Evolutionary conservation across 1,140 invertebrate species (phyloP).

Genomic region (Lordiphosa clarofinis): DNA sequence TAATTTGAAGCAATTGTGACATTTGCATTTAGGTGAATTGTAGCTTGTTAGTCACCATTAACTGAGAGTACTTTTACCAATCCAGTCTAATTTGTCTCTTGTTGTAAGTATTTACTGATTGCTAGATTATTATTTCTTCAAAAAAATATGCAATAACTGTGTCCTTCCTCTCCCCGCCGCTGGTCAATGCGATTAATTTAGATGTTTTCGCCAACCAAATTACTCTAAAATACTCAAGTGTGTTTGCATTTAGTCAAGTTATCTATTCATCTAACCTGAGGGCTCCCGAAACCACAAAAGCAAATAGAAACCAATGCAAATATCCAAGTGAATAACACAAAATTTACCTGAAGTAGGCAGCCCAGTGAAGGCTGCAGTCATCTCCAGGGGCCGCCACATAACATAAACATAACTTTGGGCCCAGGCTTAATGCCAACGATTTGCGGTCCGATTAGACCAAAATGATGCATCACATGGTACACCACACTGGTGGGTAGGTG

Average conservation of each 20-base stretch:
- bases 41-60: no score
- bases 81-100: no score
- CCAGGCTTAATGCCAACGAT: constrained; percentile 70
- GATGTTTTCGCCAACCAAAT: constrained; percentile 9
- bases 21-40: no score
- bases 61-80: no score
- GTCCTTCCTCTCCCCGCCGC: no score
- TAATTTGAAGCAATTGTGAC: no score
- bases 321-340: constrained; percentile 59
- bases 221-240: constrained; percentile 2
- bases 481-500: constrained; percentile 3
- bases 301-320: constrained; percentile 65
- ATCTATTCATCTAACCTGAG: constrained; percentile 22
- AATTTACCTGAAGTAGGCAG: constrained; percentile 50
- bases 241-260: constrained; percentile 8
- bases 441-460: constrained; percentile 69
- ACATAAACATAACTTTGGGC: constrained; percentile 64
- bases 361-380: constrained; percentile 3
- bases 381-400: constrained; percentile 26
- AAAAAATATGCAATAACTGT: not conserved
- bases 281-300: constrained; percentile 21
- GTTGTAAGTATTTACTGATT: no score
- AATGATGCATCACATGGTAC: constrained; percentile 65
- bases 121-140: not conserved
- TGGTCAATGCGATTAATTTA: constrained; percentile 20